A percentile compares a stretch with the other conserved stretches of the same genome.
Evolutionary conservation across 1,140 invertebrate species (phyloP).

Genomic region (Sarcophaga peregrina): DNA sequence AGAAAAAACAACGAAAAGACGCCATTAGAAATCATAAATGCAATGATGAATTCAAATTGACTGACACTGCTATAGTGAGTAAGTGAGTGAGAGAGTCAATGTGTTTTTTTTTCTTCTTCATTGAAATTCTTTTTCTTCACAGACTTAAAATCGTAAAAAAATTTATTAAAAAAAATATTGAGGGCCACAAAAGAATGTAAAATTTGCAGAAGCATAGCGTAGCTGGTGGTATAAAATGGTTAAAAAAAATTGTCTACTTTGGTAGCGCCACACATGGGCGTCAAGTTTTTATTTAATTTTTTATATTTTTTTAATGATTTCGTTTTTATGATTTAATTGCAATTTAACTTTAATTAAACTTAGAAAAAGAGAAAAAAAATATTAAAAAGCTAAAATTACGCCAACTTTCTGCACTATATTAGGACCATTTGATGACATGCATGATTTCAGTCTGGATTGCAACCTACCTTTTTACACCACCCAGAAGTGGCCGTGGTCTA

Average conservation of each 20-base stretch:
- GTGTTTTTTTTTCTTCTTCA: neutral
- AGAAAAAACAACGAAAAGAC: neutral
- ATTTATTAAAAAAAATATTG: too few species aligned
- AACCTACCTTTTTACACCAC: too few species aligned
- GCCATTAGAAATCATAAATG: constrained; percentile 12
- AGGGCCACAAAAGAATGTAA: neutral
- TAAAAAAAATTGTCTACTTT: neutral
- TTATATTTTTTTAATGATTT: neutral
- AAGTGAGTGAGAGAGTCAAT: neutral
- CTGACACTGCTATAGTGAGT: neutral
- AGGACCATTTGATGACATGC: too few species aligned
- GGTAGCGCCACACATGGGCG: neutral
- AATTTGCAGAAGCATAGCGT: neutral
- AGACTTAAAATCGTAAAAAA: neutral
- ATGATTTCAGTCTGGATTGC: too few species aligned
- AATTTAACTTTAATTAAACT: constrained; percentile 7
- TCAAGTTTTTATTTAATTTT: neutral
- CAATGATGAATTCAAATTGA: constrained; percentile 23
- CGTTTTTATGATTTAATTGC: neutral
- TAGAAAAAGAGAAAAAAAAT: neutral
- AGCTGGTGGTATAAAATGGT: neutral
- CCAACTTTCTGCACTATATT: too few species aligned
- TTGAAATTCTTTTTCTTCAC: neutral
- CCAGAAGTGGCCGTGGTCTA: too few species aligned
- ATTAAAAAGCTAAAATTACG: too few species aligned